Evolutionary conservation across 2,888 invertebrate species (phyloP), one percentile per base, ranked within the genome.

Genomic region (Germaria angustata): DNA sequence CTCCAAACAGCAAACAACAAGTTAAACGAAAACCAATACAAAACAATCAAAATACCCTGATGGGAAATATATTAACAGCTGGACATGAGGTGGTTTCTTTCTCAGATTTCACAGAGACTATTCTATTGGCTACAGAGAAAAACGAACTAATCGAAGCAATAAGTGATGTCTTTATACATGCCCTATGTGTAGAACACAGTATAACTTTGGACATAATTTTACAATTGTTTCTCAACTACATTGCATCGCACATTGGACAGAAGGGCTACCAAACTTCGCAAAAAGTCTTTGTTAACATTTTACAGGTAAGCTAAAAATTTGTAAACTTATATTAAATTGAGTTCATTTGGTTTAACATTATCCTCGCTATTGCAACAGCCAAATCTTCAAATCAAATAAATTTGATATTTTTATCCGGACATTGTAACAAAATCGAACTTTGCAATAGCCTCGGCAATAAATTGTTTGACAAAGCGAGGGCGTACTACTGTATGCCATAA

Each of bases 221-320:
- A 6, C 92, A 94, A 91, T 92, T 94, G 11, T 94, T 94, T 86
- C 88, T 94, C 75, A 94, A 94, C 80, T 94, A 94, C 87, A 90
- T 95, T 77, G 94, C 94, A 5, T 93, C 94, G n/a, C 92, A 94
- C 85, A 93, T 94, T 36, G 94, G 94, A 86, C 92, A 87, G 91
- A 92, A 88, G 88, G 92, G 87, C 87, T 92, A 89, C 88, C 91
- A 86, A 88, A 92, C 86, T 82, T 92, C 88, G 77, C 92, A 85
- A 79, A 89, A 89, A 84, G 92, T 93, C 0, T 90, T 93, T 53
- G 92, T 92, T 46, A 91, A 91, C 85, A 91, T 92, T 1, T 87
- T 93, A 34, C 93, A 93, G 86, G 89, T 88, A 36, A 73, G 83
- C 49, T 39, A n/a, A 24, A n/a, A 28, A 44, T 11, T 20, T n/a